Evolutionary conservation across 2,113 vertebrate genomes (phyloP), one percentile per base, ranked within the genome.

Genomic region (Pomatorhinus ruficollis): DNA sequence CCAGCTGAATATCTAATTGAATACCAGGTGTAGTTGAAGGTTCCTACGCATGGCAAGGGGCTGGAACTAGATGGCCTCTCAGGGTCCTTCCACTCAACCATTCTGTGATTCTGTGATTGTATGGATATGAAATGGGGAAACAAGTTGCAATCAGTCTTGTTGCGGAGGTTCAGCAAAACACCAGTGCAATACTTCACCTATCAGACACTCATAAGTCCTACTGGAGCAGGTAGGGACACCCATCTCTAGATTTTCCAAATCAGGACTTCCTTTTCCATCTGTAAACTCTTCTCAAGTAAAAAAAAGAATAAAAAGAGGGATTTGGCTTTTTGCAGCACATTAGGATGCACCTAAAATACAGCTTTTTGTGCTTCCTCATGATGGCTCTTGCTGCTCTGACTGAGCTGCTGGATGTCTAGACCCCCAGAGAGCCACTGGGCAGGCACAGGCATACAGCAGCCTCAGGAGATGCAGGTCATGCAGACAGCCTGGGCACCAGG

Each of bases 201-300:
- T 31, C 22, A 93, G 49, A 33, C 12, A 47, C 7, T 28, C 3
- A 1, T 2, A 24, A 0, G 0, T 12, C 10, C 14, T 53, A 4
- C 4, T 57, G 57, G 24, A 52, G 22, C 18, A 37, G 12, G 25
- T 0, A 47, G 53, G 28, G 8, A 47, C 27, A 35, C 8, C 0
- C 7, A 10, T 11, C 19, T 59, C n/a, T 47, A 54, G 23, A 40
- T 77, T 64, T 68, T 50, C 33, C 12, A 40, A 31, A 1, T 11
- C 30, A 47, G 3, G 5, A 53, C 31, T 52, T 70, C 9, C 24
- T 83, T 80, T 69, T 37, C 42, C 22, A 66, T 27, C 22, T 40
- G 7, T 10, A 49, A 77, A 61, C 4, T 57, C 31, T 45, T 42
- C 42, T 63, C 42, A 40, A 31, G 42, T 3, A 4, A 15, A 49